These are phyloP conservation scores for Corydoras sp. DNA, from an alignment of 2,113 vertebrate genomes.

Conservation along the genomic window DNA sequence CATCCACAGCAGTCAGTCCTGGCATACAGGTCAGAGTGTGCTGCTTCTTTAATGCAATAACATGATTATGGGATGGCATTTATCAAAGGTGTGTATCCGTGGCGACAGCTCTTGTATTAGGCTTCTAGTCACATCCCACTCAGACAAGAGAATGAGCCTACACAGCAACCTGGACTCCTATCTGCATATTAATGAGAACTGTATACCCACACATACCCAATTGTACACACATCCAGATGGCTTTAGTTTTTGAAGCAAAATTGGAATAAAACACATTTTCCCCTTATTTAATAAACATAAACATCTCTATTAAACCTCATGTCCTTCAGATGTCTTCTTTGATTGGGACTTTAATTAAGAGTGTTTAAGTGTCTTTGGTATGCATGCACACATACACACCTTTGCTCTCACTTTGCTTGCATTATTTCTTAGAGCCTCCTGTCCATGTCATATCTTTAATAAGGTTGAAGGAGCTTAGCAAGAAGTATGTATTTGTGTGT, in stretches of 20 bases:
- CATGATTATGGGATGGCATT: slow-evolving; percentile 60
- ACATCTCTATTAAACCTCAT: not conserved
- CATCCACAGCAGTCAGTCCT: slow-evolving; percentile 18
- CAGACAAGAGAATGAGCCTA: slow-evolving; percentile 55
- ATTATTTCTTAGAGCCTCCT: slow-evolving; percentile 37
- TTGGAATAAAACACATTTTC: not conserved
- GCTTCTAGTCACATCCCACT: slow-evolving; percentile 60
- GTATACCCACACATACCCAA: slow-evolving; percentile 39
- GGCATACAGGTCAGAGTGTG: slow-evolving; percentile 48
- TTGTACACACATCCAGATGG: not conserved
- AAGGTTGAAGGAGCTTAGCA: slow-evolving; percentile 48
- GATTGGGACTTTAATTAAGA: slow-evolving; percentile 29
- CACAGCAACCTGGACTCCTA: slow-evolving; percentile 49
- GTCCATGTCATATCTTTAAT: slow-evolving; percentile 47
- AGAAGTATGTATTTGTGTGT: slow-evolving; percentile 34
- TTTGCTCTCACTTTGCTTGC: slow-evolving; percentile 24
- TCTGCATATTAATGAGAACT: slow-evolving; percentile 66
- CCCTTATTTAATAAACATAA: not conserved
- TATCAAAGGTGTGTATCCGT: slow-evolving; percentile 39
- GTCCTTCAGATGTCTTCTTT: slow-evolving; percentile 12
- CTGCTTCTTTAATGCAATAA: slow-evolving; percentile 54
- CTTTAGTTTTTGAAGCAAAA: slow-evolving; percentile 4
- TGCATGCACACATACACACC: not conserved
- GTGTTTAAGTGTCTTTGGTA: slow-evolving; percentile 10
- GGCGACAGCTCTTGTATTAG: slow-evolving; percentile 45